Evolutionary conservation across 2,888 invertebrate species (phyloP).

Genomic region (Campoplex nolae): DNA sequence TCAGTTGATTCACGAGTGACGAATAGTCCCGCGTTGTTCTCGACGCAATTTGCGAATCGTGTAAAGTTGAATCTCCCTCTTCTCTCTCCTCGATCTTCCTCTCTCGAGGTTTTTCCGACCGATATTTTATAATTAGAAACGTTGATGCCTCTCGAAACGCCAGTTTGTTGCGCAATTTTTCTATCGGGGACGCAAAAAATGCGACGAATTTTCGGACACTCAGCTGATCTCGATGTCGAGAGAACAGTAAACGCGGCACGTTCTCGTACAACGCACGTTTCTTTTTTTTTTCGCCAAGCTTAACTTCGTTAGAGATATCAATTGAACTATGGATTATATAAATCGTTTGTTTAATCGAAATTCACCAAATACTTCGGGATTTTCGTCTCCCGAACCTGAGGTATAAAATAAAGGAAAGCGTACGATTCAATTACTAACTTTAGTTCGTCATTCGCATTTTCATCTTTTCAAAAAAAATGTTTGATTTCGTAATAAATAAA

Average conservation of each 20-base stretch:
- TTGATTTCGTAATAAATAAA: neutral
- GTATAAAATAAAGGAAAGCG: slow-evolving; percentile 62
- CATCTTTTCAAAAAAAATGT: neutral
- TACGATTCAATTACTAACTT: no score
- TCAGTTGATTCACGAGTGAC: slow-evolving; percentile 28
- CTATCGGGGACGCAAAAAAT: slow-evolving; percentile 69
- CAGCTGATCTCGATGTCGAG: slow-evolving; percentile 70
- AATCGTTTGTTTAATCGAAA: slow-evolving; percentile 77
- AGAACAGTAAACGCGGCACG: slow-evolving; percentile 66
- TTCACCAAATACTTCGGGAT: slow-evolving; percentile 64
- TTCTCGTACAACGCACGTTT: slow-evolving; percentile 35
- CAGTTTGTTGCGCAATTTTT: slow-evolving; percentile 76
- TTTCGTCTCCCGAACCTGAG: slow-evolving; percentile 70
- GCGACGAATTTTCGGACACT: slow-evolving; percentile 65
- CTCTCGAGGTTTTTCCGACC: slow-evolving; percentile 50
- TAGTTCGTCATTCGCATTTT: neutral
- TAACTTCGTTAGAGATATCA: neutral
- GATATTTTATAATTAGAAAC: slow-evolving; percentile 77
- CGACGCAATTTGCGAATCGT: slow-evolving; percentile 60
- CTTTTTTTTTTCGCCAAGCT: neutral
- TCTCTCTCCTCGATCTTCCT: neutral
- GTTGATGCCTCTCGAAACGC: slow-evolving; percentile 37
- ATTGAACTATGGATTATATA: slow-evolving; percentile 76
- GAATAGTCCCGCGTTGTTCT: slow-evolving; percentile 35
- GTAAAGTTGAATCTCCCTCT: slow-evolving; percentile 17